A percentile compares a stretch with the other conserved stretches of the same genome.
Evolutionary conservation across 2,113 vertebrate species (phyloP).

Genomic region (Sylvilagus bachmani): DNA sequence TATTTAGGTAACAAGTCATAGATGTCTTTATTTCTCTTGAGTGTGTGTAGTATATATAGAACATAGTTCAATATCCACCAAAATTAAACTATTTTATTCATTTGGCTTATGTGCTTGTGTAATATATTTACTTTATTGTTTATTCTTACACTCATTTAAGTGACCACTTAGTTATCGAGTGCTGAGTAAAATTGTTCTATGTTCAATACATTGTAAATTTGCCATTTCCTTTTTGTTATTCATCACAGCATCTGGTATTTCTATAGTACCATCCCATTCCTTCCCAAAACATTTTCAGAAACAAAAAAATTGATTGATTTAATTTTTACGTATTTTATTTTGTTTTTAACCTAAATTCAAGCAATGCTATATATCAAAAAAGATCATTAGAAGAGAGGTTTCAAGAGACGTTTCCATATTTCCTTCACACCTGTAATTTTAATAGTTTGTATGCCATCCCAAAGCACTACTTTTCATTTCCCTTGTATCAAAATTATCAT

Average conservation of each 20-base stretch:
- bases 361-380: not conserved
- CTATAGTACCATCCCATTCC: not conserved
- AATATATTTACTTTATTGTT: not conserved
- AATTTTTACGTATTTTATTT: not conserved
- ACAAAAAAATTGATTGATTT: not conserved
- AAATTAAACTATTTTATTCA: not conserved
- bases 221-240: not conserved
- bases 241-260: not conserved
- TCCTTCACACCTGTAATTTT: not conserved
- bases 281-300: not conserved
- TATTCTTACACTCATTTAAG: not conserved
- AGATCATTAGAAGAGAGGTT: not conserved
- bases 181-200: not conserved
- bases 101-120: not conserved
- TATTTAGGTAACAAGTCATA: not conserved
- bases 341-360: not conserved
- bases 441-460: fast-evolving
- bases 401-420: not conserved
- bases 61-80: not conserved
- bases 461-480: not conserved
- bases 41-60: not conserved
- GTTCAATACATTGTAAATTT: not conserved
- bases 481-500: not conserved
- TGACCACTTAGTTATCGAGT: not conserved
- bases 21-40: not conserved